Evolutionary conservation across 2,113 vertebrate species (phyloP).

Genomic region (Empidonax alnorum): DNA sequence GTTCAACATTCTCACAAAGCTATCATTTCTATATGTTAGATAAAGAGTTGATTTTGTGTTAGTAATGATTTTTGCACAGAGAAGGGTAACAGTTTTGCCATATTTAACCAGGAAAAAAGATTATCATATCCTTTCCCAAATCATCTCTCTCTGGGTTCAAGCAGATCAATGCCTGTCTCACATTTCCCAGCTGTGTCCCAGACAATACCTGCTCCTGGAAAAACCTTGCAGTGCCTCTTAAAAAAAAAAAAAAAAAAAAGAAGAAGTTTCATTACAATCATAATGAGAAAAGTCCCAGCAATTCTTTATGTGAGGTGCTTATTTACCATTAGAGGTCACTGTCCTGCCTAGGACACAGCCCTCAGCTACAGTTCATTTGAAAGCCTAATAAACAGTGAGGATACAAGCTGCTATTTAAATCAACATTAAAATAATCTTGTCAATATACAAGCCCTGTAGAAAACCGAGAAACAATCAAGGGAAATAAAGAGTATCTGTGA

Average conservation of each 20-base stretch:
- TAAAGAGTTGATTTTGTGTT: neutral
- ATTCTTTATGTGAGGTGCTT: neutral
- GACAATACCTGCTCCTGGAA: neutral
- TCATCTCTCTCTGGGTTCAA: neutral
- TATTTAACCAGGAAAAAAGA: neutral
- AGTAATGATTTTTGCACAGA: neutral
- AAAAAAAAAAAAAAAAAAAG: no score
- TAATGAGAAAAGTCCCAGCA: neutral
- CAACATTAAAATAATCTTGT: neutral
- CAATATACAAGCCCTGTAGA: neutral
- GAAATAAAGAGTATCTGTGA: neutral
- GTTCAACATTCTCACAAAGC: neutral
- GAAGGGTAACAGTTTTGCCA: neutral
- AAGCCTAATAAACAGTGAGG: neutral
- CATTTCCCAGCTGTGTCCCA: neutral
- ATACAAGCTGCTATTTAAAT: neutral
- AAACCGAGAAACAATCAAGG: neutral
- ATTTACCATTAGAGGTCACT: slow-evolving; percentile 51
- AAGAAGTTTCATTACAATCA: neutral
- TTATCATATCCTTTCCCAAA: neutral
- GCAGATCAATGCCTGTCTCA: neutral
- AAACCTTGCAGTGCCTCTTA: neutral
- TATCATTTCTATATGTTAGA: neutral
- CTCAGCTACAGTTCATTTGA: neutral
- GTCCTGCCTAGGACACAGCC: neutral